A percentile compares a stretch with the other conserved stretches of the same genome.
Evolutionary conservation across 2,797 vertebrate species (phyloP).

Genomic region (Sebastes jordani): DNA sequence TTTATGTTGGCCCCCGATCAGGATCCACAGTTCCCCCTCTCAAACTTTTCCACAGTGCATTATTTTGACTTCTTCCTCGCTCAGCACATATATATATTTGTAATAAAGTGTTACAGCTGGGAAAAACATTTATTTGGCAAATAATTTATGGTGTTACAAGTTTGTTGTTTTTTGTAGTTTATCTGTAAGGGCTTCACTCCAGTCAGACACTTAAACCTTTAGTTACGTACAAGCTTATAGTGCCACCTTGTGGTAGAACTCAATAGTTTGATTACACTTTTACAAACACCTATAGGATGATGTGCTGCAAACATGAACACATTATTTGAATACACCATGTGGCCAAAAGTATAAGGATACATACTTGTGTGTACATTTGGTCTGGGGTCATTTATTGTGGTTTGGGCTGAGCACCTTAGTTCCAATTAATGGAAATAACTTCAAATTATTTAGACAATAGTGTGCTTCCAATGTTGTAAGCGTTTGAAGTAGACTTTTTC

Average conservation of each 20-base stretch:
- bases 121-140: background rate
- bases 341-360: background rate
- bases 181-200: background rate
- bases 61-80: slow-evolving; percentile 1
- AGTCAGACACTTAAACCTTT: background rate
- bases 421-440: background rate
- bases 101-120: background rate
- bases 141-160: background rate
- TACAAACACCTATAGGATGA: background rate
- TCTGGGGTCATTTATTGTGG: background rate
- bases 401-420: background rate
- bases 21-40: slow-evolving; percentile 23
- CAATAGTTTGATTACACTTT: background rate
- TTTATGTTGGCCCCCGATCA: slow-evolving; percentile 59
- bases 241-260: slow-evolving; percentile 58
- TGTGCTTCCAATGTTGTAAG: background rate
- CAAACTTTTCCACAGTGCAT: slow-evolving; percentile 8
- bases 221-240: slow-evolving; percentile 2
- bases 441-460: background rate
- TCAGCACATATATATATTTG: background rate
- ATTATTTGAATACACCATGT: background rate
- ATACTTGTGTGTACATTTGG: background rate
- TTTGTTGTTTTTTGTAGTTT: slow-evolving; percentile 4
- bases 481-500: background rate
- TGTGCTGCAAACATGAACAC: background rate